Conservation (phyloP, 1,140 invertebrate genomes). For the Zaprionus ornatus region DNA sequence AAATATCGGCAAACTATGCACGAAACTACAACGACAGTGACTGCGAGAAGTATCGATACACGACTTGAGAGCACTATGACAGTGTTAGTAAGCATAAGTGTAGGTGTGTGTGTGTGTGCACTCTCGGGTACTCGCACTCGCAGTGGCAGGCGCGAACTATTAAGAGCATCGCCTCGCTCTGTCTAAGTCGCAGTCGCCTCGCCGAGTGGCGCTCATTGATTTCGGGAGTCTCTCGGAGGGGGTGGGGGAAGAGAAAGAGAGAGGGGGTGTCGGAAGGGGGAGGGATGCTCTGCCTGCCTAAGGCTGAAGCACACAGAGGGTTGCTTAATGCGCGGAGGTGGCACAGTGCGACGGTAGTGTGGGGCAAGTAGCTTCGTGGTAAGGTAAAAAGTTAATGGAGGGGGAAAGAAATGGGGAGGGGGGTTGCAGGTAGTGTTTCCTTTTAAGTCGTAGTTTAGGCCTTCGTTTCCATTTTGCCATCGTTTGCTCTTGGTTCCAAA, state of each 20-base stretch:
- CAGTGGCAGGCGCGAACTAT: slow-evolving; percentile 3
- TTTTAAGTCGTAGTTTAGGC: neutral
- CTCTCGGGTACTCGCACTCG: neutral
- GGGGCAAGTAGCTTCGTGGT: neutral
- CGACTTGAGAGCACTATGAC: neutral
- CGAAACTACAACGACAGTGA: slow-evolving; percentile 16
- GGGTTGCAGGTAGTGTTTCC: neutral
- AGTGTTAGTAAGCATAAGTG: neutral
- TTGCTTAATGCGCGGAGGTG: neutral
- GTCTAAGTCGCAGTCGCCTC: neutral
- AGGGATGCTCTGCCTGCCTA: neutral
- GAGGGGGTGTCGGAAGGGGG: neutral
- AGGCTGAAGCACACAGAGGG: neutral
- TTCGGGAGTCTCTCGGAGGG: slow-evolving; percentile 24
- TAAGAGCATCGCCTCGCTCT: slow-evolving; percentile 1
- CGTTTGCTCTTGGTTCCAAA: neutral
- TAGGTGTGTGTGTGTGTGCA: neutral
- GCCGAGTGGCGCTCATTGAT: slow-evolving; percentile 61
- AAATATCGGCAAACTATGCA: slow-evolving; percentile 11
- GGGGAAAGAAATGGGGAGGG: neutral
- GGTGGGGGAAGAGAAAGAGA: neutral
- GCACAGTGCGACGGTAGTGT: neutral
- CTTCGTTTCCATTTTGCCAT: neutral
- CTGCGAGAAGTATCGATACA: neutral
- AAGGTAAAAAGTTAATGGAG: neutral